Conservation (phyloP, 2,888 invertebrate species). For the Enchytraeus crypticus region DNA sequence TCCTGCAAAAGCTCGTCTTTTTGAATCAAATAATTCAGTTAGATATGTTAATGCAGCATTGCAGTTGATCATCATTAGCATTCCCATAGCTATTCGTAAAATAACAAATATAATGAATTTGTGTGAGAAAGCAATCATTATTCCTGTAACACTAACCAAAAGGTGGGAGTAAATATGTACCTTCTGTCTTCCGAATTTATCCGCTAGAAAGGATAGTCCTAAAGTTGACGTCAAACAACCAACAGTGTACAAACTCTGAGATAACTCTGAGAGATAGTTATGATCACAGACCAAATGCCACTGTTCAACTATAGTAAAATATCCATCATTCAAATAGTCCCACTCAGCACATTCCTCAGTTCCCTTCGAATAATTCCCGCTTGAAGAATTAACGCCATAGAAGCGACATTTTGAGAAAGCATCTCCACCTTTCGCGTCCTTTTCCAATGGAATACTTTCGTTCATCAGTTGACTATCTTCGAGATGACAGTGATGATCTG, state of each 20-base stretch:
- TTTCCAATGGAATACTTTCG: background rate
- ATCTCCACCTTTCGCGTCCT: too few species aligned
- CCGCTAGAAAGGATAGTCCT: constrained; percentile 10
- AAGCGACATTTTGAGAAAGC: too few species aligned
- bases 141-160: constrained; percentile 7
- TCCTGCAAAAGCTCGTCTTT: constrained; percentile 15
- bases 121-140: constrained; percentile 10
- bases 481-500: background rate
- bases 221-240: constrained; percentile 8
- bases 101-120: constrained; percentile 12
- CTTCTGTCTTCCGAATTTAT: constrained; percentile 15
- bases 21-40: constrained; percentile 24
- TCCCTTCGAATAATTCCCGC: too few species aligned
- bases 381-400: too few species aligned
- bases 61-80: constrained; percentile 10
- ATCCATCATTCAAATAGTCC: constrained; percentile 14
- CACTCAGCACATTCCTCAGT: too few species aligned
- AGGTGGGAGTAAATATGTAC: constrained; percentile 8
- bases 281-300: constrained; percentile 22
- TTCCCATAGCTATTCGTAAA: constrained; percentile 7
- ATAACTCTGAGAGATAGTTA: constrained; percentile 22
- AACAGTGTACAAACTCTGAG: constrained; percentile 14
- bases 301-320: constrained; percentile 15
- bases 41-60: constrained; percentile 13
- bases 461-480: background rate